A percentile compares a stretch with the other conserved stretches of the same genome.
Evolutionary conservation across 2,797 vertebrate species (phyloP).

Genomic region (Semaprochilodus insignis): DNA sequence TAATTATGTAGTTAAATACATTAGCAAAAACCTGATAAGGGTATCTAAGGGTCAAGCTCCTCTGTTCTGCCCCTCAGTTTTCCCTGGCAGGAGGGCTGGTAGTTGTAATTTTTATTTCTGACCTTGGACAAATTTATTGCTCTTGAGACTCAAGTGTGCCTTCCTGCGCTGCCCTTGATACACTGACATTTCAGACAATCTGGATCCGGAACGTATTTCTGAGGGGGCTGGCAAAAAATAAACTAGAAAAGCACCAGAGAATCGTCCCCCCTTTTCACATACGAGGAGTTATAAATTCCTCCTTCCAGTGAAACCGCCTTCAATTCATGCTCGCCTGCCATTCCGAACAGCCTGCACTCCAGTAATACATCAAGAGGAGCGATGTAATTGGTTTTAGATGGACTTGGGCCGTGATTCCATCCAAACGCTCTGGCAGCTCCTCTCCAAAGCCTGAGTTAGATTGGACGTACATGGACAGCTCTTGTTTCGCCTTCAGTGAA

Average conservation of each 20-base stretch:
- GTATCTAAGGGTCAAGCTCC: neutral
- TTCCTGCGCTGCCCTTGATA: slow-evolving; percentile 2
- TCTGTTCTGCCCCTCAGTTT: neutral
- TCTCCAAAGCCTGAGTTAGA: slow-evolving; percentile 7
- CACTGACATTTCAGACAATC: neutral
- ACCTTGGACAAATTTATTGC: slow-evolving; percentile 12
- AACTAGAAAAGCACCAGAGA: neutral
- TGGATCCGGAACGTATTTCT: slow-evolving; percentile 17
- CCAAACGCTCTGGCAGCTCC: slow-evolving; percentile 30
- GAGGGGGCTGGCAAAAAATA: slow-evolving; percentile 1
- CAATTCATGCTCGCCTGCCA: slow-evolving; percentile 21
- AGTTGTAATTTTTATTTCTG: slow-evolving; percentile 13
- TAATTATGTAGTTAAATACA: no score
- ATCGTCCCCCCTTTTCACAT: neutral
- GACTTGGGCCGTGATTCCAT: slow-evolving; percentile 30
- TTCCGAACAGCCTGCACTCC: slow-evolving; percentile 24
- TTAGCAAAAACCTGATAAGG: neutral
- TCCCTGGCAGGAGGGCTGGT: neutral
- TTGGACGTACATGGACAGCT: slow-evolving; percentile 28
- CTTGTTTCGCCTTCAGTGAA: slow-evolving; percentile 10
- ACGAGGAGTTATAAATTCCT: slow-evolving; percentile 40
- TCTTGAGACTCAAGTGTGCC: neutral
- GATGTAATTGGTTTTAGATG: slow-evolving; percentile 55
- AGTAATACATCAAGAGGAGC: slow-evolving; percentile 44
- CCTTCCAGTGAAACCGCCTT: slow-evolving; percentile 32